Percentiles rank a stretch among this genome's conserved stretches.
These are phyloP conservation scores for Hybognathus amarus DNA, from an alignment of 2,797 vertebrate species.

Conservation along the genomic window DNA sequence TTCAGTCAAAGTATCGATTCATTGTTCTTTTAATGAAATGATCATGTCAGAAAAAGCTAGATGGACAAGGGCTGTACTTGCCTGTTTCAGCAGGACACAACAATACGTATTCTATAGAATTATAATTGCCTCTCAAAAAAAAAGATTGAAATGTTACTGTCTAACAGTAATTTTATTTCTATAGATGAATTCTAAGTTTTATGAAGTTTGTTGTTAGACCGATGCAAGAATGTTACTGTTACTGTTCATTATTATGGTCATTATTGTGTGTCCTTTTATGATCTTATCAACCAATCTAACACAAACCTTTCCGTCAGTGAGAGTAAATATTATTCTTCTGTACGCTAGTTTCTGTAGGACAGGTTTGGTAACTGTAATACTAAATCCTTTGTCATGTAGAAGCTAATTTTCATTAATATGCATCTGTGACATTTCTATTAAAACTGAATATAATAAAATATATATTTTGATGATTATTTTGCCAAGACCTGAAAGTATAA, in stretches of 20 bases:
- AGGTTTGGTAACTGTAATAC: slow-evolving; percentile 67
- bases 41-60: not conserved
- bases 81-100: not conserved
- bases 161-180: not conserved
- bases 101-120: not conserved
- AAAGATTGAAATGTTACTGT: not conserved
- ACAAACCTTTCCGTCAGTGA: not conserved
- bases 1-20: not conserved
- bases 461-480: not conserved
- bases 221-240: slow-evolving; percentile 54
- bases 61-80: not conserved
- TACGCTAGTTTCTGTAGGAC: slow-evolving; percentile 67
- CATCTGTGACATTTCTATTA: not conserved
- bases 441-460: too few relatives aligned
- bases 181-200: not conserved
- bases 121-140: too few relatives aligned
- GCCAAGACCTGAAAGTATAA: not conserved
- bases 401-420: not conserved
- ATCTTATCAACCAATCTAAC: slow-evolving; percentile 15
- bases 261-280: not conserved
- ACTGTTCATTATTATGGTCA: slow-evolving; percentile 38
- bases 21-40: not conserved
- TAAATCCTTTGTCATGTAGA: not conserved
- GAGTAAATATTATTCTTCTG: slow-evolving; percentile 61
- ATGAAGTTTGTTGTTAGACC: slow-evolving; percentile 7